These are phyloP conservation scores for Aphrocallistes beatrix DNA, from an alignment of 37 sponge, comb jelly and placozoan species.

Conservation along the genomic window DNA sequence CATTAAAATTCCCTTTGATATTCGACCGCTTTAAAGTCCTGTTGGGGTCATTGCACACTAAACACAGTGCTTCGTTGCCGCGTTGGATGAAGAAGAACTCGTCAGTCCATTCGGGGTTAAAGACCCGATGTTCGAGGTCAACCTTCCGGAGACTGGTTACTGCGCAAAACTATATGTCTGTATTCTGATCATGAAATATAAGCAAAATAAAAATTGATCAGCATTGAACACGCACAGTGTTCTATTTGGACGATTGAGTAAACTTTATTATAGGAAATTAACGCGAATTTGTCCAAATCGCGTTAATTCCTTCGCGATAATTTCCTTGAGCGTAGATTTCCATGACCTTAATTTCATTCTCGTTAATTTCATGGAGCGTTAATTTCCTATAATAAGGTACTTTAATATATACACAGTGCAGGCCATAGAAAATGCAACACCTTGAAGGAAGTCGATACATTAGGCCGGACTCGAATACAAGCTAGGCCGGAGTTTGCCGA, in stretches of 20 bases:
- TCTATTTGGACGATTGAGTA: neutral
- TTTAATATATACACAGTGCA: too few species aligned
- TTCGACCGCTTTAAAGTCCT: neutral
- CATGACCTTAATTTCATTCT: too few species aligned
- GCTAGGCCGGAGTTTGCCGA: too few species aligned
- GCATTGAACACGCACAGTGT: neutral
- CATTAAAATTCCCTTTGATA: neutral
- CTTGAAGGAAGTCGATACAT: too few species aligned
- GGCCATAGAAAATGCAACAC: too few species aligned
- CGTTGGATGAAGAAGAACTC: neutral
- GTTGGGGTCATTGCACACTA: neutral
- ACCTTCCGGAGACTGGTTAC: neutral
- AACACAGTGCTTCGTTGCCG: neutral
- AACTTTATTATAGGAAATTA: too few species aligned
- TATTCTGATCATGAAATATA: neutral
- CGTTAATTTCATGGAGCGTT: too few species aligned
- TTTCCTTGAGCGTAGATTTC: too few species aligned
- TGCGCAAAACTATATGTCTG: neutral
- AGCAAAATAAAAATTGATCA: neutral
- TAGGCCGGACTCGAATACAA: too few species aligned
- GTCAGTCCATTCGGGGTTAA: neutral
- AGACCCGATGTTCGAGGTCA: neutral
- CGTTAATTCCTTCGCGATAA: too few species aligned
- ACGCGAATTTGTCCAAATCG: too few species aligned
- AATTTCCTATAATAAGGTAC: too few species aligned